Evolutionary conservation across 2,797 vertebrate genomes (phyloP), one percentile per base, ranked within the genome.

Genomic region (Lerista edwardsae): DNA sequence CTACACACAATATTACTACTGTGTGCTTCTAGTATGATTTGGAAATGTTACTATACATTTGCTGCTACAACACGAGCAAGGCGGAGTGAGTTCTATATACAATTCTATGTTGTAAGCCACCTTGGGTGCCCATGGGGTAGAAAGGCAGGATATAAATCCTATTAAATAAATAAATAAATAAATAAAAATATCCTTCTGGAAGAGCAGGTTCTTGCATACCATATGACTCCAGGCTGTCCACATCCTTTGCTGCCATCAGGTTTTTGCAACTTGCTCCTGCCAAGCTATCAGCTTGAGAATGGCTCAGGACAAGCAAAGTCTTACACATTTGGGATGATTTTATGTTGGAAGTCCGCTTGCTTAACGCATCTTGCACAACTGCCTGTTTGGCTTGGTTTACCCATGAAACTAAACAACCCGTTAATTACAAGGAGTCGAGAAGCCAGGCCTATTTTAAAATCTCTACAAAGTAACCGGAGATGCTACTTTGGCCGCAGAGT

Each of bases 371-470:
- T 62, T 71, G 3, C 29, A 15, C 71, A 61, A 64, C 59, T 41
- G 19, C n/a, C 34, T 21, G 31, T 3, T 4, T 57, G 25, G 36
- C 79, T 34, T 41, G 27, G 19, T 61, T 31, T 8, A 10, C 21
- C 47, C 74, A 34, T 41, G 34, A 74, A 74, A 64, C 59, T 62
- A 34, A 31, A 75, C 34, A 27, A 11, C 14, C 71, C 36, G 1
- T 51, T 65, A 82, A 82, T 74, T 82, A 82, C 44, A 75, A 74
- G n/a, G 71, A 82, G 23, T n/a, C 34, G 72, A 75, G 74, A 82
- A 82, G 41, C 59, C n/a, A 15, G 25, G 31, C 15, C 41, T 82
- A 51, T 75, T 75, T 82, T 47, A 65, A 82, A 75, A 75, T 23
- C 64, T 21, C 21, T 29, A 31, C 31, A 51, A 82, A 75, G 61